Percentiles rank a stretch among this genome's conserved stretches.
phyloP scores from a whole-genome alignment of 1,140 invertebrate genomes.

The Ostrea denselamellosa region DNA sequence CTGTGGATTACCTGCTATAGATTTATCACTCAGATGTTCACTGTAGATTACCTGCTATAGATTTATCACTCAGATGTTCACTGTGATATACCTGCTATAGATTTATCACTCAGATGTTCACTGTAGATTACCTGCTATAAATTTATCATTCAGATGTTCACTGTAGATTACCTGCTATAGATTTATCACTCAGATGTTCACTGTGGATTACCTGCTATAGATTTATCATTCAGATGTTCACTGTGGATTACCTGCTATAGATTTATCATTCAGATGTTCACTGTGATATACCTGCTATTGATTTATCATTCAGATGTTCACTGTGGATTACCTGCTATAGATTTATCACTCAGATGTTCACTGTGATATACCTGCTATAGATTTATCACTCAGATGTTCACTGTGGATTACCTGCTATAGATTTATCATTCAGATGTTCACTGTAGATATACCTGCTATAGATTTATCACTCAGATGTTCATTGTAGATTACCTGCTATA shows the following conservation, averaged over 20 bases:
- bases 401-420: background rate
- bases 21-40: background rate
- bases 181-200: background rate
- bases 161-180: background rate
- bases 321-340: background rate
- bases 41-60: slow-evolving; percentile 82
- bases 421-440: background rate
- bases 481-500: background rate
- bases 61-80: no score
- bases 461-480: no score
- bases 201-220: slow-evolving; percentile 82
- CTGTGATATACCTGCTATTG: slow-evolving; percentile 82
- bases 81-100: background rate
- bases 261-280: background rate
- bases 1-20: background rate
- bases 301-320: no score
- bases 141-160: no score
- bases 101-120: background rate
- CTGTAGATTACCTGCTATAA: slow-evolving; percentile 82
- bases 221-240: no score
- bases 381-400: no score
- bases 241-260: background rate
- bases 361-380: slow-evolving; percentile 82
- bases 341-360: background rate
- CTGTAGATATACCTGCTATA: slow-evolving; percentile 82